phyloP scores from a whole-genome alignment of 2,113 vertebrate genomes.

The Cisticola juncidis region DNA sequence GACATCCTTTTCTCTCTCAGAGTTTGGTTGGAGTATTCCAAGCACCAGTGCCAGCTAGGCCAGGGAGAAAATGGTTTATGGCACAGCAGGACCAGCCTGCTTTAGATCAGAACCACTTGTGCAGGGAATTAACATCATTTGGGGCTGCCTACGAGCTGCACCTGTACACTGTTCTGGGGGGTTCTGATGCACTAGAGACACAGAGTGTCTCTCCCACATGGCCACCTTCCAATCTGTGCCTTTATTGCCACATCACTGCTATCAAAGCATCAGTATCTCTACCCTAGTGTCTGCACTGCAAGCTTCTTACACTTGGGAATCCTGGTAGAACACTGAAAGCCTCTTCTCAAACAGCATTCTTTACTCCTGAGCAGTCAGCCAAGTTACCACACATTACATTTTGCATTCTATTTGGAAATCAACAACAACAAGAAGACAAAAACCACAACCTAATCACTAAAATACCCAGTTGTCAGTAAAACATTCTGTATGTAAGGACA shows the following conservation, averaged over 20 bases:
- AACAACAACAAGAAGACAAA: background rate
- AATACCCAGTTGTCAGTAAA: background rate
- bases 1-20: background rate
- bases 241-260: background rate
- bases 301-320: background rate
- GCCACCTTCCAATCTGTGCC: background rate
- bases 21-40: background rate
- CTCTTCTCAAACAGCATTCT: slow-evolving; percentile 21
- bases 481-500: background rate
- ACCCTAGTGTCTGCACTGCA: background rate
- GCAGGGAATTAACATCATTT: background rate
- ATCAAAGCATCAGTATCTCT: background rate
- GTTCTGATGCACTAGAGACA: accelerated
- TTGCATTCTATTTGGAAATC: background rate
- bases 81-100: background rate
- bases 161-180: background rate
- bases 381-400: background rate
- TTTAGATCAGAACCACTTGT: background rate
- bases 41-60: background rate
- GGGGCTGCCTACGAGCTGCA: background rate
- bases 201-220: background rate
- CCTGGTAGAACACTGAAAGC: slow-evolving; percentile 28
- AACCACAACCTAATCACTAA: background rate
- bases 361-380: background rate
- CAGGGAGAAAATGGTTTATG: background rate